Percentiles rank a stretch among this genome's conserved stretches.
Conservation (phyloP, 1,140 invertebrate genomes). For the Bombus affinis region DNA sequence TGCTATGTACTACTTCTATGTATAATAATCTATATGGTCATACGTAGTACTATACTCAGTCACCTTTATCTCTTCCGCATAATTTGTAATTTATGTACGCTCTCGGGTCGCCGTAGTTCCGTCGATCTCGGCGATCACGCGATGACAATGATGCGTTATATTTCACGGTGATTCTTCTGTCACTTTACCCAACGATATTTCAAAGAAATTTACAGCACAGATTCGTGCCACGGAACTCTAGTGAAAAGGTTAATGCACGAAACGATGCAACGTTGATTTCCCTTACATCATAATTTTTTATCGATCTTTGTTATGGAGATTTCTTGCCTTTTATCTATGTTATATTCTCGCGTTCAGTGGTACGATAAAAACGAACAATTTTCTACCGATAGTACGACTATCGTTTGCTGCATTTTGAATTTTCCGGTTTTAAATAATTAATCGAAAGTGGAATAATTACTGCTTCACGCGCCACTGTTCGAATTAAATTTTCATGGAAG, state of each 20-base stretch:
- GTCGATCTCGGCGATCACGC: neutral
- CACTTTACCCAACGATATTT: neutral
- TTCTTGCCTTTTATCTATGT: neutral
- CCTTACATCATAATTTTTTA: neutral
- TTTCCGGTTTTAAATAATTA: slow-evolving; percentile 33
- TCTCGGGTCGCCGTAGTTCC: neutral
- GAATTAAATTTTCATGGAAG: slow-evolving; percentile 40
- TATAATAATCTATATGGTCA: slow-evolving; percentile 13
- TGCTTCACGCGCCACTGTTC: neutral
- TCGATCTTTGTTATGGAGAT: too few relatives aligned
- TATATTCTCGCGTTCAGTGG: neutral
- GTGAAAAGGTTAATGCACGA: neutral
- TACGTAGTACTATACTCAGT: slow-evolving; percentile 44
- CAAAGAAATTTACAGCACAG: neutral
- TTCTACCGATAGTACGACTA: neutral
- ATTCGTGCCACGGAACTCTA: neutral
- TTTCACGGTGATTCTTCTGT: slow-evolving; percentile 12
- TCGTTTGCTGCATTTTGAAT: slow-evolving; percentile 12
- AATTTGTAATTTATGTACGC: slow-evolving; percentile 74
- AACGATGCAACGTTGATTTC: neutral
- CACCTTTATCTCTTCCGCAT: slow-evolving; percentile 76
- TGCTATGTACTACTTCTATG: neutral
- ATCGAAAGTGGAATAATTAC: slow-evolving; percentile 40
- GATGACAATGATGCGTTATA: slow-evolving; percentile 21
- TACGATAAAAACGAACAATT: neutral